Percentiles rank a stretch among this genome's conserved stretches.
Conservation (phyloP, 1,140 invertebrate genomes). For the Penaeus vannamei region DNA sequence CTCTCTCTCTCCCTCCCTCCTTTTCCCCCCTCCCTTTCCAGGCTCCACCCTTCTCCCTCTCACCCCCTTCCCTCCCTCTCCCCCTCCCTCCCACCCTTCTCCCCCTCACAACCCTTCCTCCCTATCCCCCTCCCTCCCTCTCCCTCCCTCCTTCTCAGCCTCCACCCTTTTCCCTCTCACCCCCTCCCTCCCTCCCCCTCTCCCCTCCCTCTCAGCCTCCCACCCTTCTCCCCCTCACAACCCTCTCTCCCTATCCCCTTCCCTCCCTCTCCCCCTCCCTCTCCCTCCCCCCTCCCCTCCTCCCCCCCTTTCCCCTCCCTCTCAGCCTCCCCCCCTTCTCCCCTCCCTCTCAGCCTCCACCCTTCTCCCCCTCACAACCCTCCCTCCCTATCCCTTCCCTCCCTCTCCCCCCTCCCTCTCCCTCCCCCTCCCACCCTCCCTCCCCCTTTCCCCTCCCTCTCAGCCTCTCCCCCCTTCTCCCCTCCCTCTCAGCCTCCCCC, state of each 20-base stretch:
- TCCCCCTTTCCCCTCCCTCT: neutral
- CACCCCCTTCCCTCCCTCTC: no score
- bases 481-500: neutral
- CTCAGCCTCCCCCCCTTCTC: neutral
- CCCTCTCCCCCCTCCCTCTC: neutral
- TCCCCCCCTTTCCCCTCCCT: neutral
- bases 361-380: neutral
- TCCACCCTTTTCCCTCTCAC: neutral
- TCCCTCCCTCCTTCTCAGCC: no score
- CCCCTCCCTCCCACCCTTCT: no score
- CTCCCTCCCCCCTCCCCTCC: neutral
- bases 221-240: neutral
- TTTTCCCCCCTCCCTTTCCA: neutral
- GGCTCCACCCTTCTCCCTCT: no score
- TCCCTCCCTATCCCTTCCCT: no score
- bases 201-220: neutral
- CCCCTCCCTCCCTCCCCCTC: constrained; percentile 14
- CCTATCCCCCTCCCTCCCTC: no score
- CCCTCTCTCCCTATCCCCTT: neutral
- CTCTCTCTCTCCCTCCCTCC: neutral
- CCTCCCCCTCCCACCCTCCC: neutral
- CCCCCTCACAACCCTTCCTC: no score
- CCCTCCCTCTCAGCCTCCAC: neutral
- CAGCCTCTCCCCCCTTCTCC: neutral
- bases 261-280: neutral